Percentiles rank a stretch among this genome's conserved stretches.
Conservation (phyloP, 2,113 vertebrate genomes). For the Reinhardtius hippoglossoides region DNA sequence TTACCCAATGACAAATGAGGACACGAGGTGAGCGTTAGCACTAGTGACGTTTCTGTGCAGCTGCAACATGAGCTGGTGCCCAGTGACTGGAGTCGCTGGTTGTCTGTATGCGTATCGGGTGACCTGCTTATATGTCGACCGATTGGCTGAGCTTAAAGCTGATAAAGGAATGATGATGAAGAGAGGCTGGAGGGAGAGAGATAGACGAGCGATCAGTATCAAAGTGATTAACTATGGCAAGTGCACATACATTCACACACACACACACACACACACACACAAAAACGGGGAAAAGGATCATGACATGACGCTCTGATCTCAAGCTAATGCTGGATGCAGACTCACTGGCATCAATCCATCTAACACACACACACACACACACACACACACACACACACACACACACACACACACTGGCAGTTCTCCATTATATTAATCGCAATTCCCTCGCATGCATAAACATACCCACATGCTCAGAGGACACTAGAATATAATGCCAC, state of each 20-base stretch:
- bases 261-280: constrained; percentile 22
- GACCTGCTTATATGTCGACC: constrained; percentile 32
- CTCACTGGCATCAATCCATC: constrained; percentile 52
- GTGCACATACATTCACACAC: constrained; percentile 19
- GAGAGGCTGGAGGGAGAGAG: constrained; percentile 8
- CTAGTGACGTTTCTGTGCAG: constrained; percentile 9
- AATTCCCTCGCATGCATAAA: constrained; percentile 34
- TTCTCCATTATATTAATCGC: constrained; percentile 32
- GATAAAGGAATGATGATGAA: constrained; percentile 8
- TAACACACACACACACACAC: not conserved
- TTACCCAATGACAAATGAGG: not conserved
- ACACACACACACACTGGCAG: constrained; percentile 18
- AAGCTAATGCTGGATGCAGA: constrained; percentile 40
- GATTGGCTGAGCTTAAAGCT: constrained; percentile 20
- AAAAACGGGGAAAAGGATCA: constrained; percentile 21
- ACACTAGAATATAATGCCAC: not conserved
- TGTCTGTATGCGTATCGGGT: constrained; percentile 14
- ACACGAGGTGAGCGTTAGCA: not conserved
- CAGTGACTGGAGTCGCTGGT: not conserved
- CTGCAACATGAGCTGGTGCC: not conserved
- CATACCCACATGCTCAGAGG: constrained; percentile 39
- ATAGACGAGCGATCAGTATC: constrained; percentile 27
- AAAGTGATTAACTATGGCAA: constrained; percentile 22
- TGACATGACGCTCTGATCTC: constrained; percentile 38
- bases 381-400: not conserved